Conservation (phyloP, 1,140 invertebrate genomes). For the Bicyclus anynana region DNA sequence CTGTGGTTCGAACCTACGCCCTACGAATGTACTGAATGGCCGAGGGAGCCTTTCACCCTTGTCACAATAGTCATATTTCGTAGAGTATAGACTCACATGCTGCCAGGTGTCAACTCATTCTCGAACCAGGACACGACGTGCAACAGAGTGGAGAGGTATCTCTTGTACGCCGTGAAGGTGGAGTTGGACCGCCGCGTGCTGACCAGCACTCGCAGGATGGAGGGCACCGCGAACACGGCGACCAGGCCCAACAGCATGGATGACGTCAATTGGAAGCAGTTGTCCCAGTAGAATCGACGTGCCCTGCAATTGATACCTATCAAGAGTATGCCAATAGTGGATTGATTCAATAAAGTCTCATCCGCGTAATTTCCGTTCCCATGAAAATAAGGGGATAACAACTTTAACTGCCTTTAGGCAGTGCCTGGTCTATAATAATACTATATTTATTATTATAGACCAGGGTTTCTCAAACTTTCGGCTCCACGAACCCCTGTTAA, state of each 20-base stretch:
- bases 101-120: constrained; percentile 72
- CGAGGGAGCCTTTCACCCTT: too few species aligned
- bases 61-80: too few species aligned
- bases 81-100: constrained; percentile 24
- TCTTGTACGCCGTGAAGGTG: constrained; percentile 81
- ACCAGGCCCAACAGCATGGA: constrained; percentile 81
- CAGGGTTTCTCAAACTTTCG: too few species aligned
- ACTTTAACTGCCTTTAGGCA: too few species aligned
- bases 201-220: constrained; percentile 81
- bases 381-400: too few species aligned
- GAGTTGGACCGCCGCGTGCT: constrained; percentile 82
- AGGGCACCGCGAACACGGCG: constrained; percentile 80
- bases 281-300: constrained; percentile 80
- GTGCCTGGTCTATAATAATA: too few species aligned
- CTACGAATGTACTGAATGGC: too few species aligned
- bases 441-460: too few species aligned
- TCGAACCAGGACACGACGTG: constrained; percentile 88
- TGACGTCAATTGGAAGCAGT: constrained; percentile 79
- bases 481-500: too few species aligned
- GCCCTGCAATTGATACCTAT: constrained; percentile 71
- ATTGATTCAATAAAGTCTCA: too few species aligned
- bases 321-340: neutral
- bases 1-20: too few species aligned
- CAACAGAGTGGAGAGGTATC: constrained; percentile 86
- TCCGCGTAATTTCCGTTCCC: too few species aligned